Base-by-base conservation (phyloP, 1,140 invertebrate genomes). In the Nasonia giraulti region DNA sequence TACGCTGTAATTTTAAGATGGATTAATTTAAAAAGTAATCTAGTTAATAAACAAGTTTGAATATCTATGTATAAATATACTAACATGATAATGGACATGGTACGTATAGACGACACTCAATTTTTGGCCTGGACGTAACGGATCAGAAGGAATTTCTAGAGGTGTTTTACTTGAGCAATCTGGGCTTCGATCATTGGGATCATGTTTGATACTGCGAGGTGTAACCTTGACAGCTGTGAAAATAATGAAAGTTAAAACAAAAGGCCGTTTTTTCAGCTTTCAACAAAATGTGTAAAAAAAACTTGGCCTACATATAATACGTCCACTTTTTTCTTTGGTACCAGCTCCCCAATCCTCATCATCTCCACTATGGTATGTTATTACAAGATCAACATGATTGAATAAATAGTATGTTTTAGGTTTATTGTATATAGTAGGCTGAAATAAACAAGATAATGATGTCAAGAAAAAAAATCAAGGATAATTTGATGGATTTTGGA, bases 311-410 rank as follows among this genome's bases (percentile, higher is more conserved):
- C 95, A 96, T 86, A 99, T 97, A 88, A 99, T 99, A 77, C 98
- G 94, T 12, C 98, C 98, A 84, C 97, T 97, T 89, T 96, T 96
- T 17, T 95, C 95, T 80, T 94, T 93, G 90, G 97, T 96, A 68
- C 95, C 93, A 82, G 93, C 94, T 76, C 97, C 96, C 97, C 97
- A 98, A 50, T 98, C 97, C 90, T 98, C 97, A 44, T 94, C 92
- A 47, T 93, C 94, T 2, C 97, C 97, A 91, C 96, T 98, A 90
- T 99, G 98, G 93, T 99, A 99, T 17, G 96, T 97, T 71, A 99
- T 97, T 78, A 94, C 95, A 83, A 99, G 94, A 92, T 99, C 97
- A 14, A 99, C 97, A 93, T 99, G 99, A 93, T 99, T 99, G 92
- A 98, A 99, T 27, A 99, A 92, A 92, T 98, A 99, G 91, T 97